Evolutionary conservation across 2,888 invertebrate species (phyloP).

Genomic region (Callyntrura guangdongensis): DNA sequence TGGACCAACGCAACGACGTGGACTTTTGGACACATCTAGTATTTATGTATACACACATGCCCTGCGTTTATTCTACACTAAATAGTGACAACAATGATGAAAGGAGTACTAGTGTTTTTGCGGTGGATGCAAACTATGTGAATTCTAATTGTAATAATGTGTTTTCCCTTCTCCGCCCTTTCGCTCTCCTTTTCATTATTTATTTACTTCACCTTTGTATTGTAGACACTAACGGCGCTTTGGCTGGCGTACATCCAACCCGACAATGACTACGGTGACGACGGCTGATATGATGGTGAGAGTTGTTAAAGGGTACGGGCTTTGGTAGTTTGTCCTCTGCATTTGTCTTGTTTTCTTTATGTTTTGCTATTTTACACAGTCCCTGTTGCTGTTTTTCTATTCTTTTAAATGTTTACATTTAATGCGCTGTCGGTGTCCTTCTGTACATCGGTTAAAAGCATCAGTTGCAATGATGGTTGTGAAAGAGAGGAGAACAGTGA

Average conservation of each 20-base stretch:
- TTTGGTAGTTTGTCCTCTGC: neutral
- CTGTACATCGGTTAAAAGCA: neutral
- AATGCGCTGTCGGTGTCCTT: neutral
- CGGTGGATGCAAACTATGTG: neutral
- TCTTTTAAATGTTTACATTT: conserved; percentile 15
- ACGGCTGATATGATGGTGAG: neutral
- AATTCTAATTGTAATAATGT: conserved; percentile 1
- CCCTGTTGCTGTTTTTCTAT: neutral
- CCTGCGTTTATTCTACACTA: too few species aligned
- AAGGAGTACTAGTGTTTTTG: neutral
- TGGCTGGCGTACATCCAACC: neutral
- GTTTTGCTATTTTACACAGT: neutral
- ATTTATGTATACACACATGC: neutral
- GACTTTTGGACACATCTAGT: conserved; percentile 8
- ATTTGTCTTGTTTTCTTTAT: neutral
- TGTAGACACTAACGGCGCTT: neutral
- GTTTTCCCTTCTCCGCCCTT: neutral
- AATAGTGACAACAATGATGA: neutral
- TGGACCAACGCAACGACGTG: neutral
- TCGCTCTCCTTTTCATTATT: neutral
- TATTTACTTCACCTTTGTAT: neutral
- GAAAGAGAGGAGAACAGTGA: neutral
- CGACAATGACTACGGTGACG: neutral
- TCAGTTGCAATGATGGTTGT: too few species aligned
- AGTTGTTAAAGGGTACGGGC: neutral